Evolutionary conservation across 2,113 vertebrate species (phyloP), one percentile per base, ranked within the genome.

Genomic region (Calyptommatus sinebrachiatus): DNA sequence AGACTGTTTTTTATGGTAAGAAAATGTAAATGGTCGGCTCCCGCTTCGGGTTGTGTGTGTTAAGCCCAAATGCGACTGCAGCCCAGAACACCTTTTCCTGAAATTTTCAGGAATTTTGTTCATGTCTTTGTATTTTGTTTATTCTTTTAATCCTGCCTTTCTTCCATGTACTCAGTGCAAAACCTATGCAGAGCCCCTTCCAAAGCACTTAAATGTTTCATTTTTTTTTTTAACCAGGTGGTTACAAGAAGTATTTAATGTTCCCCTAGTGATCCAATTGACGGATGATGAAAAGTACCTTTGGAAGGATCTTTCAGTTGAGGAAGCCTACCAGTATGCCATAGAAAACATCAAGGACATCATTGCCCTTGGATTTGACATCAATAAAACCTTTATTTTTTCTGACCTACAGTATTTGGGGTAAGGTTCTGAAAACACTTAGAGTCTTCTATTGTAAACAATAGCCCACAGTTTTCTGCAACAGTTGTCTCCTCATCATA

Each of bases 321-420:
- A 99, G 31, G 96, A 97, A 60, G 97, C 97, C 16, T 84, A 97
- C 16, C 94, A 92, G 28, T 99, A 96, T 9, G 90, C 97, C 0
- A 82, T 91, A 82, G 98, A 99, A 91, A 99, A 99, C 9, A 96
- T 96, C 90, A 98, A 96, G 89, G 98, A 99, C 89, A 98, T 99
- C 73, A 98, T 99, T 14, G 98, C 98, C 28, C 99, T 97, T 28
- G 98, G 98, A 60, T 99, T 99, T 80, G 97, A 99, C 9, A 8
- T 98, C 82, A 97, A 97, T 90, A 99, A 99, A 91, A 99, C 98
- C 3, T 99, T 99, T 89, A 98, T 99, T 86, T 99, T 99, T 95
- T 99, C 98, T 0, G 97, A 99, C 90, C 94, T 99, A 1, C 96
- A 98, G 67, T 99, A 99, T 76, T 96, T 99, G 96, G 98, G 98